Evolutionary conservation across 2,888 invertebrate species (phyloP), one percentile per base, ranked within the genome.

Genomic region (Vannuccia rotundouncinata): DNA sequence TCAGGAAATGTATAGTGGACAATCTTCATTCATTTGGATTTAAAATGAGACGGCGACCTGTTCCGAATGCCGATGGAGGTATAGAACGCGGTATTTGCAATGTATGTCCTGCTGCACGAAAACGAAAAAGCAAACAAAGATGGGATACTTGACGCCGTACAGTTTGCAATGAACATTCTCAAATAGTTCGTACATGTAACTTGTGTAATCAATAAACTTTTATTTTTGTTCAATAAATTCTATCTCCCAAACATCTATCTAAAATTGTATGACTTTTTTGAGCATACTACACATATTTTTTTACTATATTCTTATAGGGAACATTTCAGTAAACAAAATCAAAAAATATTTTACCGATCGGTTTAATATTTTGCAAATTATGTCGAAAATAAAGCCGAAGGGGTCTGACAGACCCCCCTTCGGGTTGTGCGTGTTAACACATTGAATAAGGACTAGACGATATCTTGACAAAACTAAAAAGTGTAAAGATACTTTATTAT

Each of bases 181-280:
- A 66, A 66, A 66, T 66, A 22, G 66, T 66, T 66, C 66, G 66
- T 22, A 66, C 66, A 66, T 66, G 66, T 66, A 66, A 66, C 25
- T 66, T 66, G 66, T 66, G 66, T 22, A n/a, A n/a, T n/a, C 66
- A 66, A 66, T 66, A 66, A 66, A 66, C 66, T 5, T 66, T 66
- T 5, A 27, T 27, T 66, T 22, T 66, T 5, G 5, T 66, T 66
- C 2, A 66, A 66, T 66, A 66, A 66, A 66, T 66, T 66, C 66
- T 66, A 22, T 66, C 25, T 66, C 25, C 66, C 22, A 66, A 66
- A 66, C 66, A 22, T 66, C 13, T 66, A 66, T 66, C 66, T 66
- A 66, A 66, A 5, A 66, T 66, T 5, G 13, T 45, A 45, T 66
- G 66, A 22, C 66, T 27, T 27, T 66, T 66, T 66, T 22, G 66